phyloP scores from a whole-genome alignment of 2,797 vertebrate species.

The Bradypus variegatus region DNA sequence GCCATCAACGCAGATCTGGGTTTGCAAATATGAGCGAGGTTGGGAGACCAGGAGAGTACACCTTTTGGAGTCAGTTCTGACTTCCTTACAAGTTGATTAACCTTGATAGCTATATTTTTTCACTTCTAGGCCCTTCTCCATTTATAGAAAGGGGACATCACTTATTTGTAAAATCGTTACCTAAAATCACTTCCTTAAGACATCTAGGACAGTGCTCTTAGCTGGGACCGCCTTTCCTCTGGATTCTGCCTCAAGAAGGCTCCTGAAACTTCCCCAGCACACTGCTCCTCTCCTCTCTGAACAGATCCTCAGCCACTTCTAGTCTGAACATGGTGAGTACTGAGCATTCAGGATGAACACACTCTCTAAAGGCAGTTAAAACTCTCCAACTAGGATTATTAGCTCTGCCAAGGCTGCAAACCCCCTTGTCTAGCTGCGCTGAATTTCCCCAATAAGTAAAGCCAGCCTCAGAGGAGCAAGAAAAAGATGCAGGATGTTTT shows the following conservation, averaged over 20 bases:
- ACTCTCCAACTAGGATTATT: neutral
- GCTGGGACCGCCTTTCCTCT: neutral
- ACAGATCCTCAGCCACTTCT: neutral
- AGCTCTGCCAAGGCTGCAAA: neutral
- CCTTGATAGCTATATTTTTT: neutral
- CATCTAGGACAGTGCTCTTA: neutral
- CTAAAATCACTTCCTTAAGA: neutral
- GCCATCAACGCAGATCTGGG: neutral
- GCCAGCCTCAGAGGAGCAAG: neutral
- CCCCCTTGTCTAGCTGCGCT: neutral
- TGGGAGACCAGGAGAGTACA: neutral
- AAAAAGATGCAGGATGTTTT: neutral
- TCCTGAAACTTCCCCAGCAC: neutral
- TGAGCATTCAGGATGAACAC: neutral
- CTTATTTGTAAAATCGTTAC: conserved; percentile 16
- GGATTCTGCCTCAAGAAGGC: neutral
- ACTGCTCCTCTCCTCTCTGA: neutral
- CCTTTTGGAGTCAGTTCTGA: neutral
- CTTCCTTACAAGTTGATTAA: conserved; percentile 35
- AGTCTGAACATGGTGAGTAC: neutral
- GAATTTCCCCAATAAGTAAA: neutral
- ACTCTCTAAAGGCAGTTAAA: neutral
- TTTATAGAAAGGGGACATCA: neutral
- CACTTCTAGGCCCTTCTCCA: neutral
- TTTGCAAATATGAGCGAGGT: neutral